Evolutionary conservation across 2,113 vertebrate genomes (phyloP).

Genomic region (Cebidichthys violaceus): DNA sequence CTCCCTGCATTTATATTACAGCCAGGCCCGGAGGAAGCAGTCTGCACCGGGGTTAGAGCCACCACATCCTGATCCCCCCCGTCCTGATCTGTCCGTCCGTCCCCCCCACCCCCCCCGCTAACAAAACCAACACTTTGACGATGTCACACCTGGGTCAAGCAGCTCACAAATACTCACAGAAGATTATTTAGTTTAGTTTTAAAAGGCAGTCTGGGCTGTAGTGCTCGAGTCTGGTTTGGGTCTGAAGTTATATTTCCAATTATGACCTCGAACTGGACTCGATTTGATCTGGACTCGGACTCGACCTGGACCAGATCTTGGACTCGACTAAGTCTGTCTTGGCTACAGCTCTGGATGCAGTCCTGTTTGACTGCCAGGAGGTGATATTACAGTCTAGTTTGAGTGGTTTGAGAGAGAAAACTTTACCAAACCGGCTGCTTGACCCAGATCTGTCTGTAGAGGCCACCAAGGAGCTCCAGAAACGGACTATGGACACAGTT

Average conservation of each 20-base stretch:
- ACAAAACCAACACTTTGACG: conserved; percentile 5
- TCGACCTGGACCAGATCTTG: too few relatives aligned
- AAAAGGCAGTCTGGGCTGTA: background rate
- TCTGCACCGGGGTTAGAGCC: conserved; percentile 78
- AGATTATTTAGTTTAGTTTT: background rate
- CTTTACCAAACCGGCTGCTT: background rate
- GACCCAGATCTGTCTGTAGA: conserved; percentile 22
- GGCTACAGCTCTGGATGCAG: background rate
- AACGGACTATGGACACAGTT: background rate
- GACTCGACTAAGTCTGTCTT: too few relatives aligned
- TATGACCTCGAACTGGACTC: background rate
- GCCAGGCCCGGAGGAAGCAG: conserved; percentile 79
- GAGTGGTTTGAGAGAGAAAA: too few relatives aligned
- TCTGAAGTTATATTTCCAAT: too few relatives aligned
- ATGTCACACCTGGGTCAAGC: conserved; percentile 37
- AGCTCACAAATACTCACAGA: too few relatives aligned
- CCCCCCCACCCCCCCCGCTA: conserved; percentile 21
- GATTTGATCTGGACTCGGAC: too few relatives aligned
- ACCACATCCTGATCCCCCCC: conserved; percentile 29
- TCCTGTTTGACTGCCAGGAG: background rate
- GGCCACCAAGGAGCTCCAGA: conserved; percentile 26
- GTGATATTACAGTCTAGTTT: background rate
- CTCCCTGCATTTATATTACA: conserved; percentile 84
- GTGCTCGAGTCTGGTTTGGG: too few relatives aligned
- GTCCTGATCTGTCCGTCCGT: too few relatives aligned